Base-by-base conservation (phyloP, 2,797 vertebrate species). In the Micropoecilia bifurca region DNA sequence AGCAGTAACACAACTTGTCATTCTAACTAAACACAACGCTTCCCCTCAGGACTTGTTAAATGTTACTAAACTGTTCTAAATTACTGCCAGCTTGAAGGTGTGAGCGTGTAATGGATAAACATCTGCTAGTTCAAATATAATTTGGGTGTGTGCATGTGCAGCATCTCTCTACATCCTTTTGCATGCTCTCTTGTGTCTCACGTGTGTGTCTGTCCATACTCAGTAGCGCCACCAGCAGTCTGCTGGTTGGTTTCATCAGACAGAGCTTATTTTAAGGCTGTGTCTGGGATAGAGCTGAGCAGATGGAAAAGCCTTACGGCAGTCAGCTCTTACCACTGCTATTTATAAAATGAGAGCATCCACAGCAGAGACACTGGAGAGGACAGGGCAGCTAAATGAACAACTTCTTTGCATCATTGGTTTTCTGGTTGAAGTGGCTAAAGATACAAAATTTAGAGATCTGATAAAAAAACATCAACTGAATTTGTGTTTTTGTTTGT, bases 231-330 rank as follows among this genome's bases (percentile, higher is more conserved):
- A 55, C 72, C 55, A 69, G 74, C 80, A 57, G 87, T 74, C 84
- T 47, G 85, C 80, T 79, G 85, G 10, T 78, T 61, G 84, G 68
- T 71, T 83, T 80, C 82, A 80, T 81, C 73, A 0, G 1, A 7
- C 1, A 41, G 6, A 7, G 79, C 39, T 76, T 75, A 79, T 78
- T 86, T 84, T 71, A 48, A 76, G 76, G 71, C 66, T n/a, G 74
- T 89, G 90, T 93, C 92, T 90, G 87, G 83, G 66, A 89, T 79
- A 69, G 79, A 55, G 88, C 83, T 75, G 61, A 80, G 57, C 80
- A 30, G 82, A 89, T 80, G 85, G 84, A 89, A 91, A 87, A 77
- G 74, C 80, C 85, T 86, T 57, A 28, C 33, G 28, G 79, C 66
- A 72, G 0, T 73, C 68, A 16, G 9, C 77, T 86, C 77, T 45